Evolutionary conservation across 1,140 invertebrate species (phyloP).

Genomic region (Trialeurodes vaporariorum): DNA sequence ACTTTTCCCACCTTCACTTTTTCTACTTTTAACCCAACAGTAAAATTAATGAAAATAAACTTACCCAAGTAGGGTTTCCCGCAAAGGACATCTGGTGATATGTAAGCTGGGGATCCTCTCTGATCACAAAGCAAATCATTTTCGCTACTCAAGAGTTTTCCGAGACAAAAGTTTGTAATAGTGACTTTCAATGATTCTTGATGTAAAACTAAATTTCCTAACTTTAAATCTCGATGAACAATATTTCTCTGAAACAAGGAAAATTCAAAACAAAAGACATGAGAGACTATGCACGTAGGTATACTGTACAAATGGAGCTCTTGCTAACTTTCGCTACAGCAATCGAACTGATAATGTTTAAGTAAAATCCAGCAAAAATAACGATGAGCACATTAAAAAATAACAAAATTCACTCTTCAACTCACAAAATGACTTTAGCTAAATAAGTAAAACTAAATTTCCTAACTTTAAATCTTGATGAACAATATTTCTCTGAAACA

Average conservation of each 20-base stretch:
- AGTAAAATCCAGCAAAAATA: no score
- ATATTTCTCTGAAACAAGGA: constrained; percentile 52
- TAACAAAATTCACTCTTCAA: no score
- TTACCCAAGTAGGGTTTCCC: constrained; percentile 56
- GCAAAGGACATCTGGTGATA: constrained; percentile 69
- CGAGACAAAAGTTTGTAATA: constrained; percentile 72
- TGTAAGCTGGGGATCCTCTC: constrained; percentile 71
- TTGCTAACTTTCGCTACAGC: no score
- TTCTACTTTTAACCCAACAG: no score
- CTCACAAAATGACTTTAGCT: no score
- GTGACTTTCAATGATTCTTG: constrained; percentile 53
- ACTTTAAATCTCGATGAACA: constrained; percentile 68
- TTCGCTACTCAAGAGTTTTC: constrained; percentile 63
- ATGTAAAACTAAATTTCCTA: constrained; percentile 69
- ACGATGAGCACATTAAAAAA: no score
- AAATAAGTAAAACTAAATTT: constrained; percentile 66
- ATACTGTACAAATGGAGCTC: no score
- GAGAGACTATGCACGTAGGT: neutral
- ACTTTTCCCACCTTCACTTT: no score
- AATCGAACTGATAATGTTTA: no score
- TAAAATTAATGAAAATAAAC: no score
- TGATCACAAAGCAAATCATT: constrained; percentile 65
- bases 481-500: constrained; percentile 59
- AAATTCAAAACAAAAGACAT: constrained; percentile 9
- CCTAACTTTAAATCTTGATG: constrained; percentile 72